phyloP scores from a whole-genome alignment of 2,888 invertebrate species.

The Drosophila basisetae region DNA sequence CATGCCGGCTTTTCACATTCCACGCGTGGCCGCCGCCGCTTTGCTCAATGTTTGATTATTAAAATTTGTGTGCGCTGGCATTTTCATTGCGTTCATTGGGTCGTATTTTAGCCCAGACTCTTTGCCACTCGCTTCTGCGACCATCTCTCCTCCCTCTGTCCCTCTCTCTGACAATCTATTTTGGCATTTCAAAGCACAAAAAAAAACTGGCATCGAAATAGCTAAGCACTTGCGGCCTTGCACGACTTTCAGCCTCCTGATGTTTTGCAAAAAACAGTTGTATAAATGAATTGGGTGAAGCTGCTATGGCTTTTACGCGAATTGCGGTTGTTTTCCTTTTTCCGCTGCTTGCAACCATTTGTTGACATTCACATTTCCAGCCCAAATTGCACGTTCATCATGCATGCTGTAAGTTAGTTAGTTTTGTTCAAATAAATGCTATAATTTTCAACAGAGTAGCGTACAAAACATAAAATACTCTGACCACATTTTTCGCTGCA shows the following conservation, averaged over 20 bases:
- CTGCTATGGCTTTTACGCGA: constrained; percentile 18
- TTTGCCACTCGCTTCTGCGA: not conserved
- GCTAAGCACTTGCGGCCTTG: constrained; percentile 44
- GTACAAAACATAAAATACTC: not conserved
- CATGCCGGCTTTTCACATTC: constrained; percentile 69
- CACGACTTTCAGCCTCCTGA: constrained; percentile 10
- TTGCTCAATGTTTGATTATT: constrained; percentile 69
- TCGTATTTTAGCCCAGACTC: constrained; percentile 50
- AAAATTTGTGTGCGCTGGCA: constrained; percentile 73
- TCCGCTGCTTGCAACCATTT: not conserved
- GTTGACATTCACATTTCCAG: constrained; percentile 27
- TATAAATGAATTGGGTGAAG: constrained; percentile 39
- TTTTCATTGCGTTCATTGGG: constrained; percentile 73
- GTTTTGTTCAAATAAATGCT: not conserved
- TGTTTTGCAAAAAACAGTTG: constrained; percentile 37
- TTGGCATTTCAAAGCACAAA: constrained; percentile 30
- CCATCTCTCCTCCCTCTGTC: not conserved
- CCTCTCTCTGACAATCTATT: constrained; percentile 19
- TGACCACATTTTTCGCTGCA: not conserved
- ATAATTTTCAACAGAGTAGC: not conserved
- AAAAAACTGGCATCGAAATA: constrained; percentile 51
- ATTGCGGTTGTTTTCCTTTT: constrained; percentile 17
- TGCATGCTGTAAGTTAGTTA: not conserved
- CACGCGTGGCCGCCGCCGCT: constrained; percentile 68
- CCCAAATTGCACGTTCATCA: constrained; percentile 26